These are phyloP conservation scores for Babyrousa celebensis DNA, from an alignment of 2,797 vertebrate species.

Conservation along the genomic window DNA sequence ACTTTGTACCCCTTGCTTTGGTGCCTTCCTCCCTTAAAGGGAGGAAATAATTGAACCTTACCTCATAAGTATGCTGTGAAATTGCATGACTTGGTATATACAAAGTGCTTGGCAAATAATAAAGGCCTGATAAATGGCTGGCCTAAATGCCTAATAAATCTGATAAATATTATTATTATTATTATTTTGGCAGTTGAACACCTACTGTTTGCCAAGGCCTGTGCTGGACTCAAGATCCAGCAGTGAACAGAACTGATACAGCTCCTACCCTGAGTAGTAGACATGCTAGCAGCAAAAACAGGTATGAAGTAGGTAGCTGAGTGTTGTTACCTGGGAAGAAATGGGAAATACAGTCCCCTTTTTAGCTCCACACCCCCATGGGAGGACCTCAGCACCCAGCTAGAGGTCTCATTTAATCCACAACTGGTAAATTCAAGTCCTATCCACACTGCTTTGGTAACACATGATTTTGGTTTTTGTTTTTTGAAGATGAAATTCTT, in stretches of 20 bases:
- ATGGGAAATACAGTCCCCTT: not conserved
- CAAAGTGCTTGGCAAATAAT: not conserved
- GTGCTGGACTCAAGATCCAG: not conserved
- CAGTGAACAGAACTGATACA: not conserved
- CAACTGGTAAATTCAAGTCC: not conserved
- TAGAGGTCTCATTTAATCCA: not conserved
- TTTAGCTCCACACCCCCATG: not conserved
- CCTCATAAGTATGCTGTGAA: not conserved
- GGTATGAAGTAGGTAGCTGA: not conserved
- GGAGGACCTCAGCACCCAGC: not conserved
- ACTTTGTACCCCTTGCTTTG: not conserved
- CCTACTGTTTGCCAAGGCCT: not conserved
- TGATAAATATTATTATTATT: not conserved
- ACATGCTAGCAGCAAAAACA: not conserved
- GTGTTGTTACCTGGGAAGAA: not conserved
- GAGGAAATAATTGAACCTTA: not conserved
- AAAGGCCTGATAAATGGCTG: not conserved
- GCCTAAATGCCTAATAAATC: not conserved
- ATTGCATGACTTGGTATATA: not conserved
- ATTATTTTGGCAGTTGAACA: not conserved
- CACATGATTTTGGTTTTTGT: too few species aligned
- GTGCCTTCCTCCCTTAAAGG: not conserved
- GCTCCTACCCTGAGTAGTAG: not conserved
- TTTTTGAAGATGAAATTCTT: too few species aligned
- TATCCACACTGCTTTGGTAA: not conserved